Base-by-base conservation (phyloP, 2,113 vertebrate genomes). In the Rhynchopsitta pachyrhyncha region DNA sequence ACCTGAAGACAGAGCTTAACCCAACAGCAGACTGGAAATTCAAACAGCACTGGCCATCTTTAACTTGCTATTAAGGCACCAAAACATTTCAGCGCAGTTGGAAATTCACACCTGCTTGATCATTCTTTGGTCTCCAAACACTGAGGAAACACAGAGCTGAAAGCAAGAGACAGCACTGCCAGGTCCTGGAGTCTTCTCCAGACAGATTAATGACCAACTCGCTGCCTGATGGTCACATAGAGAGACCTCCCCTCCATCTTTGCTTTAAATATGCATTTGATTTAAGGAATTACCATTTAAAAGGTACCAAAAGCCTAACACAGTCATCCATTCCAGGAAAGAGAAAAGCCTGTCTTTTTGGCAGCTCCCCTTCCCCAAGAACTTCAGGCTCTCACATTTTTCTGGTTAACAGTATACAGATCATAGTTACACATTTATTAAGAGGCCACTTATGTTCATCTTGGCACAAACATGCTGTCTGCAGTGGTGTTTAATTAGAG, bases 401-500 rank as follows among this genome's bases (percentile, higher is more conserved):
- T 60, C 91, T 77, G 75, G 92, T 77, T 96, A 97, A 96, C 94
- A 84, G 95, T 22, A 53, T 46, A 17, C 79, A 96, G 91, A 96
- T 95, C 94, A 95, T 31, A 97, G 97, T 78, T 76, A 83, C 67
- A 64, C 80, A 41, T 94, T 98, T 98, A 96, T 96, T 97, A 97
- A 97, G 95, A 97, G 94, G 88, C 95, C 94, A 96, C 97, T 97
- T 96, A 91, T 82, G 92, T 96, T 96, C 95, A 73, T 95, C 94
- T 95, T 96, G 96, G 95, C 86, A 78, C 82, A 97, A 98, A 97
- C 95, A 97, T 6, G 25, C 77, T 83, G 92, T 96, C 97, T 97
- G 95, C 52, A 44, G 90, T 64, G 64, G 71, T 98, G 95, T 98
- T 98, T 98, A 98, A 98, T 98, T 98, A 98, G 97, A 97, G 98